phyloP scores from a whole-genome alignment of 2,888 invertebrate genomes.

The Drosophila colorata region DNA sequence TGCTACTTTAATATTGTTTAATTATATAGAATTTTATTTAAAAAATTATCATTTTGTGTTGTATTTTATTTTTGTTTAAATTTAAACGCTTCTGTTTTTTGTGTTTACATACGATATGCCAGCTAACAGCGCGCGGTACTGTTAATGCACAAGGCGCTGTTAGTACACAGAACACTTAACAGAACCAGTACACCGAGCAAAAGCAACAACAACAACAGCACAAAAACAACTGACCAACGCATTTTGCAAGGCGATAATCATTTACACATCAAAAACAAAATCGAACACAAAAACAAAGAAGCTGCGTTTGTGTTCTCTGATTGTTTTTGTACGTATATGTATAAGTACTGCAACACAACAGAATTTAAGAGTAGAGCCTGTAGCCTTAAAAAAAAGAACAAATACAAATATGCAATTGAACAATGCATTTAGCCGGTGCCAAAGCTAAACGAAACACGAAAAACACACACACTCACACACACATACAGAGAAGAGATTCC shows the following conservation, averaged over 20 bases:
- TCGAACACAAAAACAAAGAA: slow-evolving; percentile 7
- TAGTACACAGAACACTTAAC: slow-evolving; percentile 16
- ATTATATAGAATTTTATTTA: slow-evolving; percentile 72
- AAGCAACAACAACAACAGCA: slow-evolving; percentile 33
- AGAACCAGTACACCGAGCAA: slow-evolving; percentile 43
- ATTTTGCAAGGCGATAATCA: slow-evolving; percentile 74
- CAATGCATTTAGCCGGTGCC: slow-evolving; percentile 61
- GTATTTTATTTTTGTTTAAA: slow-evolving; percentile 18
- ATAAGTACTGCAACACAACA: slow-evolving; percentile 27
- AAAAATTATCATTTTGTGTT: slow-evolving; percentile 42
- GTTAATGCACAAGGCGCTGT: slow-evolving; percentile 41
- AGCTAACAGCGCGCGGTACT: slow-evolving; percentile 39
- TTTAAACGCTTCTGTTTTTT: not conserved
- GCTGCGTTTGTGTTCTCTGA: slow-evolving; percentile 12
- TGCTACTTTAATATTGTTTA: slow-evolving; percentile 73
- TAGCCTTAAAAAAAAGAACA: slow-evolving; percentile 21
- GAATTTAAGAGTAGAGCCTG: slow-evolving; percentile 11
- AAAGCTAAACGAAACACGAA: slow-evolving; percentile 33
- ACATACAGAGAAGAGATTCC: slow-evolving; percentile 3
- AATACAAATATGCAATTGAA: slow-evolving; percentile 20
- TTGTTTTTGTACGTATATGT: slow-evolving; percentile 7
- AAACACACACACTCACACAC: slow-evolving; percentile 7
- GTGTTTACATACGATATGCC: slow-evolving; percentile 14
- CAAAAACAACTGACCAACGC: slow-evolving; percentile 70
- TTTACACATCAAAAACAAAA: slow-evolving; percentile 55